These are phyloP conservation scores for Harpegnathos saltator DNA, from an alignment of 1,140 invertebrate species.

Conservation along the genomic window DNA sequence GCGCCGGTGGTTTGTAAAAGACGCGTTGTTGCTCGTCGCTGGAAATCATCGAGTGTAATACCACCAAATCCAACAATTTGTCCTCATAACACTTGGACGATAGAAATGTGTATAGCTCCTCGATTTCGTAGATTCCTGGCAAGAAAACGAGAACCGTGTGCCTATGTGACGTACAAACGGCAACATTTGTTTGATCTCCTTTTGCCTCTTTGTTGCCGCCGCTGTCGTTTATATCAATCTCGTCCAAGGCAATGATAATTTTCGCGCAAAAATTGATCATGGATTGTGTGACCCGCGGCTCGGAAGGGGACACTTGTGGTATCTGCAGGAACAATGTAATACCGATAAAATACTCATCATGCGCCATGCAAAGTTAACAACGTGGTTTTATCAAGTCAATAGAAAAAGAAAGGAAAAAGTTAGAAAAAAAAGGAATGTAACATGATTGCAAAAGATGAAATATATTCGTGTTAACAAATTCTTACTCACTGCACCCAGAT, in stretches of 20 bases:
- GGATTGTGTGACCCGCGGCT: constrained; percentile 86
- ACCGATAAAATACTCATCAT: too few species aligned
- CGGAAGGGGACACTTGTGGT: constrained; percentile 83
- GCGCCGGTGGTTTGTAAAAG: constrained; percentile 88
- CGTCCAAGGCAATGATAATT: constrained; percentile 90
- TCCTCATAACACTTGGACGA: constrained; percentile 74
- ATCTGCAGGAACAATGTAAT: constrained; percentile 81
- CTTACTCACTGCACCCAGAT: constrained; percentile 80
- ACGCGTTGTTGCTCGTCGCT: constrained; percentile 91
- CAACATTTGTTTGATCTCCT: neutral
- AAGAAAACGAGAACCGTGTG: constrained; percentile 94
- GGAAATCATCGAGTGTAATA: constrained; percentile 91
- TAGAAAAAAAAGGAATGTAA: too few species aligned
- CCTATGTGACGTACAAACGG: constrained; percentile 70
- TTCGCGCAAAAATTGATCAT: constrained; percentile 88
- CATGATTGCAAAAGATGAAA: too few species aligned
- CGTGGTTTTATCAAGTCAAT: too few species aligned
- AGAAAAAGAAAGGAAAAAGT: too few species aligned
- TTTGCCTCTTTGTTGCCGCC: constrained; percentile 20
- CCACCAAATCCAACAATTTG: constrained; percentile 87
- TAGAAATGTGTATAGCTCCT: constrained; percentile 86
- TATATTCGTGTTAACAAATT: neutral
- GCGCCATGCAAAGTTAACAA: too few species aligned
- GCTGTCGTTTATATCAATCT: constrained; percentile 87
- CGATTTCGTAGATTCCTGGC: constrained; percentile 94